These are phyloP conservation scores for Barnardius zonarius DNA, from an alignment of 2,113 vertebrate species.

Conservation along the genomic window DNA sequence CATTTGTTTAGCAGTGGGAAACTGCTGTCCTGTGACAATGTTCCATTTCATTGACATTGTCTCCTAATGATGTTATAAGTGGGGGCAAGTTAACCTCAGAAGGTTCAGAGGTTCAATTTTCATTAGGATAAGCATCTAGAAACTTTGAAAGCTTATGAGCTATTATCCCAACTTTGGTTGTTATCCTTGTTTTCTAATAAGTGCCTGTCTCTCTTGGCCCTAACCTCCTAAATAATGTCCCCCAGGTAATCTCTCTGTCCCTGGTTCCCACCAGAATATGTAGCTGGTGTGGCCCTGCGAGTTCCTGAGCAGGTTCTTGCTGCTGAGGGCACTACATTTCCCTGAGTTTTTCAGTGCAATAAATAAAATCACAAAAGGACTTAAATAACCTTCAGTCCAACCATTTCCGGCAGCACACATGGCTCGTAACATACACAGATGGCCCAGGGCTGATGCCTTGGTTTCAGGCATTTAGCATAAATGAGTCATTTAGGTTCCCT, in stretches of 20 bases:
- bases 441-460: neutral
- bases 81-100: slow-evolving; percentile 27
- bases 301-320: neutral
- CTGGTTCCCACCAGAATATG: neutral
- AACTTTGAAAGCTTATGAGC: neutral
- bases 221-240: neutral
- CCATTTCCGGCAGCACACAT: neutral
- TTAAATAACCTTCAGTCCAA: neutral
- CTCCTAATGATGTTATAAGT: slow-evolving; percentile 39
- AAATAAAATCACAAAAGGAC: neutral
- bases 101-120: slow-evolving; percentile 46
- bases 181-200: neutral
- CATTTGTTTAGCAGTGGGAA: slow-evolving; percentile 61
- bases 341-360: neutral
- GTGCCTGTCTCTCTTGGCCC: neutral
- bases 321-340: neutral
- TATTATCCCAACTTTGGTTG: neutral
- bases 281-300: neutral
- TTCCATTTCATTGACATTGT: slow-evolving; percentile 38
- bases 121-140: neutral
- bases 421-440: neutral
- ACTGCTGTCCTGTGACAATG: slow-evolving; percentile 42
- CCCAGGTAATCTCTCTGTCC: neutral
- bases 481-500: neutral
- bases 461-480: slow-evolving; percentile 14